phyloP scores from a whole-genome alignment of 1,140 invertebrate genomes.

The Pantala flavescens region DNA sequence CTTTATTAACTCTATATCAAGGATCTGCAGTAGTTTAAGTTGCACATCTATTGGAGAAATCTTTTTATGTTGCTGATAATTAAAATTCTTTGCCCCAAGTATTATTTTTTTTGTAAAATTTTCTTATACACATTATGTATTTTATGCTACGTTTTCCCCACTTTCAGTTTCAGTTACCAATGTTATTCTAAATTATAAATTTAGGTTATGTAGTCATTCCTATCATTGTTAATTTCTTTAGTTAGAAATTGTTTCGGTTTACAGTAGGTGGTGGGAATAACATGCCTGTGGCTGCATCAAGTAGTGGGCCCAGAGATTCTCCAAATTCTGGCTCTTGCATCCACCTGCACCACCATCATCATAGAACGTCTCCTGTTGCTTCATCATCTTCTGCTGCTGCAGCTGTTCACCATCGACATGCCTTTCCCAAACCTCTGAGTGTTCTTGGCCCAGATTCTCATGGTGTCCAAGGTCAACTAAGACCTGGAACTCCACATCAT shows the following conservation, averaged over 20 bases:
- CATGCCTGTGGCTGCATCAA: neutral
- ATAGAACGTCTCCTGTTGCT: neutral
- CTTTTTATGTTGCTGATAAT: too few relatives aligned
- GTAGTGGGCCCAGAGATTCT: neutral
- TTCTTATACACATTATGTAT: too few relatives aligned
- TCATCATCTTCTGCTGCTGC: neutral
- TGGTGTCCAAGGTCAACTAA: neutral
- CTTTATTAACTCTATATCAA: too few relatives aligned
- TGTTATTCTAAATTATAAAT: too few relatives aligned
- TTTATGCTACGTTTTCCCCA: too few relatives aligned
- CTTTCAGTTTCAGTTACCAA: too few relatives aligned
- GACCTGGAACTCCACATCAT: neutral
- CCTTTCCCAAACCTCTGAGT: conserved; percentile 1
- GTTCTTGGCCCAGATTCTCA: neutral
- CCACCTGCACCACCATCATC: neutral
- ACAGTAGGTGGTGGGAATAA: neutral
- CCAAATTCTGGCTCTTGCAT: neutral
- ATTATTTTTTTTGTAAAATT: too few relatives aligned
- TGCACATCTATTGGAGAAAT: too few relatives aligned
- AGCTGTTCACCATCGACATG: neutral
- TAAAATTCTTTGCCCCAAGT: too few relatives aligned
- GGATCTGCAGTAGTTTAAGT: too few relatives aligned
- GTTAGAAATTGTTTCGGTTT: neutral
- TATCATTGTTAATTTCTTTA: too few relatives aligned
- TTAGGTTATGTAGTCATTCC: too few relatives aligned